Evolutionary conservation across 2,113 vertebrate species (phyloP).

Genomic region (Orientallactaga bullata): DNA sequence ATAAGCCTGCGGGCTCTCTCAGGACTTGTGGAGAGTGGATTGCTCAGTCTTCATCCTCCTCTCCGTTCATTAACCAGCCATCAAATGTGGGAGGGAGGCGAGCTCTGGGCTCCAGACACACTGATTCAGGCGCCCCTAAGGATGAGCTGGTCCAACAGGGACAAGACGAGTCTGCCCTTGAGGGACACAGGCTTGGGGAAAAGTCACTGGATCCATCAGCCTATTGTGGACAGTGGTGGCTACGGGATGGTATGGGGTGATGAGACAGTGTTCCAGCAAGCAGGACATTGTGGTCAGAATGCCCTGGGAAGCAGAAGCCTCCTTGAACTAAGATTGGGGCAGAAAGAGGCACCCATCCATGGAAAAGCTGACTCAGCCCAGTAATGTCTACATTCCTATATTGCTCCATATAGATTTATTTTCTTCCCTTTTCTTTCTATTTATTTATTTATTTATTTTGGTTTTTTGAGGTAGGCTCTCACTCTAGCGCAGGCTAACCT

Average conservation of each 20-base stretch:
- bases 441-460: too few species aligned
- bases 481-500: too few species aligned
- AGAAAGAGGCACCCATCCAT: rapidly evolving
- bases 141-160: neutral
- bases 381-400: rapidly evolving
- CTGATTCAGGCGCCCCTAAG: neutral
- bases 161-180: neutral
- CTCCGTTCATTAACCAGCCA: rapidly evolving
- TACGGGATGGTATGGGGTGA: neutral
- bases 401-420: rapidly evolving
- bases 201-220: rapidly evolving
- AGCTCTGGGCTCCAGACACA: neutral
- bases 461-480: too few species aligned
- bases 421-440: too few species aligned
- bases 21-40: neutral
- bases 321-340: neutral
- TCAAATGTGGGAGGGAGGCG: neutral
- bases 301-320: neutral
- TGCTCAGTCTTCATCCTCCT: neutral
- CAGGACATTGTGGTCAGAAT: rapidly evolving
- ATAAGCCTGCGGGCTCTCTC: neutral
- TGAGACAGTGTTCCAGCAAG: neutral
- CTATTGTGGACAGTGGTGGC: rapidly evolving
- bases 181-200: neutral
- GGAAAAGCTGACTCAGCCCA: rapidly evolving